A percentile compares a stretch with the other conserved stretches of the same genome.
phyloP scores from a whole-genome alignment of 2,888 invertebrate genomes.

The Odontocerum albicorne region DNA sequence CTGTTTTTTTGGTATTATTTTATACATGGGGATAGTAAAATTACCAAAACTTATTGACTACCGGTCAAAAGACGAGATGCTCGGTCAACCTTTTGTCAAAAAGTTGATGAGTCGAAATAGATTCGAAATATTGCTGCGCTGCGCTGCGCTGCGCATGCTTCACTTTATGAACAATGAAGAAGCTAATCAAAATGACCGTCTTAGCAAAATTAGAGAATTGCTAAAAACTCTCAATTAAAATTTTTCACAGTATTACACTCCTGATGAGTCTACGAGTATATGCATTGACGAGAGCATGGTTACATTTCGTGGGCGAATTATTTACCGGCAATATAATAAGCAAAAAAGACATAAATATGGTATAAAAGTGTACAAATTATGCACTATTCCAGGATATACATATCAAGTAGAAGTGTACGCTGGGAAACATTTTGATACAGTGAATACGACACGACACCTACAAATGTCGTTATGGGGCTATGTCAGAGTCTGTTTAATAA shows the following conservation, averaged over 20 bases:
- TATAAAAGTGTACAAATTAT: slow-evolving; percentile 5
- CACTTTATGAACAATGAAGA: slow-evolving; percentile 6
- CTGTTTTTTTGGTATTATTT: slow-evolving; percentile 4
- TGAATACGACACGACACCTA: slow-evolving; percentile 11
- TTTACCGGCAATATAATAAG: slow-evolving; percentile 3
- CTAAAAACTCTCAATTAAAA: slow-evolving; percentile 1
- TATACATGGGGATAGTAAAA: slow-evolving; percentile 5
- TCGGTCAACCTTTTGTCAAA: neutral
- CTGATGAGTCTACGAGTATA: slow-evolving; percentile 4
- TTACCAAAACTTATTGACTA: slow-evolving; percentile 5
- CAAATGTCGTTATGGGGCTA: slow-evolving; percentile 30
- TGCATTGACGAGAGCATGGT: slow-evolving; percentile 6
- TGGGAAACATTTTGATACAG: slow-evolving; percentile 1
- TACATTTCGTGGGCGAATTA: slow-evolving; percentile 3
- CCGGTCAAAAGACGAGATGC: slow-evolving; percentile 1
- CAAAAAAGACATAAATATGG: no score
- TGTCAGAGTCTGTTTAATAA: slow-evolving; percentile 28
- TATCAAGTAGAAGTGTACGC: slow-evolving; percentile 4
- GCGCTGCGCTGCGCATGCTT: slow-evolving; percentile 7
- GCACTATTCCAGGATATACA: slow-evolving; percentile 6
- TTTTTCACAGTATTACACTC: slow-evolving; percentile 5
- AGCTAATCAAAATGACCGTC: no score
- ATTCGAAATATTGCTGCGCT: neutral
- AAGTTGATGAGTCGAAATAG: slow-evolving; percentile 4
- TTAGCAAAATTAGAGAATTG: slow-evolving; percentile 4